Base-by-base conservation (phyloP, 1,140 invertebrate genomes). In the Calephelis virginiensis region DNA sequence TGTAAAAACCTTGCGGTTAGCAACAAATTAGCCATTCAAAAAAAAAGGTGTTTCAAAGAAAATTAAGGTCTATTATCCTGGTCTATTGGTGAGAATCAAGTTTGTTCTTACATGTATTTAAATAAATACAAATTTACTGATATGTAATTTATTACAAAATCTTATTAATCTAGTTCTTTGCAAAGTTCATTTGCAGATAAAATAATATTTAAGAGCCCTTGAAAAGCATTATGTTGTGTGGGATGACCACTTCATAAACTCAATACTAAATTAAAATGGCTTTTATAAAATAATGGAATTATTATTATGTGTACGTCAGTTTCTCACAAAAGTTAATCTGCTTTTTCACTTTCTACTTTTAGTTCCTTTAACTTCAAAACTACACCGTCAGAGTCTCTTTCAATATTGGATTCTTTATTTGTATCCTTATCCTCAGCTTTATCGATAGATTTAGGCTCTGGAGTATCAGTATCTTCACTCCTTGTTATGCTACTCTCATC, bases 331-430 rank as follows among this genome's bases (percentile, higher is more conserved):
- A 12, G 63, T 81, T 84, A 86, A 70, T 89, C 82, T 48, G 78
- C 66, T 71, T 86, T 85, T 76, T 86, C 82, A 85, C 78, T 82
- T 53, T 90, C 83, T 61, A 92, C 88, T 82, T 85, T 88, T 3
- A 92, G 78, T 80, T 91, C 89, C 67, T 90, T 88, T 46, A 92
- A 72, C 80, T 92, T 86, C 56, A 91, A 63, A 28, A 91, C 81
- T 47, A 92, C 87, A 73, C 85, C 86, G 28, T 91, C 90, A 47
- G 81, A 77, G 7, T 82, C 83, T 56, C 73, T 77, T 37, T 81
- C 76, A 37, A 73, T 70, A 6, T 66, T 59, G 48, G 60, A 73
- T 43, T 84, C 77, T 49, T 73, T 72, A 45, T 80, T 82, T 53
- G 69, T 63, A 8, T 77, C 77, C 63, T 80, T 80, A 6, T 83